Evolutionary conservation across 2,113 vertebrate species (phyloP).

Genomic region (Reinhardtius hippoglossoides): DNA sequence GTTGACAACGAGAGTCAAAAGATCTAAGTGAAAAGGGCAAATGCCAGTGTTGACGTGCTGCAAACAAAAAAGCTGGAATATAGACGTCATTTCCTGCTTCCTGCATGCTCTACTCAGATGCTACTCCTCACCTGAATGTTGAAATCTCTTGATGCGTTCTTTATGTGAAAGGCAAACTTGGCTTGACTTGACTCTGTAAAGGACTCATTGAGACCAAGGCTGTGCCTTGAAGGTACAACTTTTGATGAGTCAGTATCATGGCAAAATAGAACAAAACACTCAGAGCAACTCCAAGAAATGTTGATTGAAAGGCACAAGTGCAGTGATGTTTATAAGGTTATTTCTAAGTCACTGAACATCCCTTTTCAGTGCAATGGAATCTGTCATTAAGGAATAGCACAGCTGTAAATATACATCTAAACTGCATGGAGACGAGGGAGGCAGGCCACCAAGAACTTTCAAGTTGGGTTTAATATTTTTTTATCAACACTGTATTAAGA

Average conservation of each 20-base stretch:
- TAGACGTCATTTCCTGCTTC: too few relatives aligned
- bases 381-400: neutral
- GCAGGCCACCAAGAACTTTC: neutral
- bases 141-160: too few relatives aligned
- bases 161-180: too few relatives aligned
- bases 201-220: too few relatives aligned
- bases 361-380: neutral
- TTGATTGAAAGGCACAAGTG: neutral
- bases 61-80: too few relatives aligned
- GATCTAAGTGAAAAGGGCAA: too few relatives aligned
- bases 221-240: too few relatives aligned
- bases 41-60: too few relatives aligned
- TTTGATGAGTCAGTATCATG: too few relatives aligned
- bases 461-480: neutral
- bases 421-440: neutral
- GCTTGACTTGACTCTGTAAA: neutral
- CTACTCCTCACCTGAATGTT: too few relatives aligned
- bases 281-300: neutral
- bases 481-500: neutral
- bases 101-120: too few relatives aligned
- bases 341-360: neutral
- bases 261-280: neutral
- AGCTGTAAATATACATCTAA: conserved; percentile 4
- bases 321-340: neutral
- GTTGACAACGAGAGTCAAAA: too few relatives aligned